Conservation (phyloP, 2,888 invertebrate genomes). For the Spatulosminthurus flaviceps region DNA sequence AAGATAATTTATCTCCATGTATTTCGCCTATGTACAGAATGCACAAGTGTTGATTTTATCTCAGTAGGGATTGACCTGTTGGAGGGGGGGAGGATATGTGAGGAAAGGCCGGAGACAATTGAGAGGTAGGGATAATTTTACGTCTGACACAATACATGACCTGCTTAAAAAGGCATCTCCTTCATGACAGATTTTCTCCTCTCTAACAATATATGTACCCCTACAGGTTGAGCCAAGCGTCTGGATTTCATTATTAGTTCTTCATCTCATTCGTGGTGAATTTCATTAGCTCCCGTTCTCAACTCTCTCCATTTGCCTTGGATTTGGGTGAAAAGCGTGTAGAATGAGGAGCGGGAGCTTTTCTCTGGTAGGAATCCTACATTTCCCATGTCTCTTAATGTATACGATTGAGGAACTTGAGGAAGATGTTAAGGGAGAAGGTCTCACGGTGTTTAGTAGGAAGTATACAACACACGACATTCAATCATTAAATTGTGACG, state of each 20-base stretch:
- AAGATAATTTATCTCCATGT: no score
- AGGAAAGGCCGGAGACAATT: background rate
- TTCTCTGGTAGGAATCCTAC: background rate
- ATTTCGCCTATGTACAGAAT: no score
- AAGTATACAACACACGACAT: background rate
- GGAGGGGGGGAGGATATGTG: background rate
- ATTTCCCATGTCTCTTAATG: no score
- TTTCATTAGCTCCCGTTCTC: conserved; percentile 5
- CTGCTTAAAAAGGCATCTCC: conserved; percentile 16
- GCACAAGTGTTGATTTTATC: background rate
- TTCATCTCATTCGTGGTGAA: conserved; percentile 14
- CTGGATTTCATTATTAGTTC: conserved; percentile 33
- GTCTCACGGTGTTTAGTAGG: background rate
- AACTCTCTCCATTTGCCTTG: background rate
- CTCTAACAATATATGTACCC: no score
- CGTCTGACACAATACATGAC: conserved; percentile 5
- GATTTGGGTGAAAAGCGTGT: background rate
- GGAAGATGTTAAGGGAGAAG: background rate
- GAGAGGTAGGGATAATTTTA: conserved; percentile 6
- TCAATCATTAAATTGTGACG: conserved; percentile 1
- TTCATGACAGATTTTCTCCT: conserved; percentile 33
- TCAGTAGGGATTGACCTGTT: background rate
- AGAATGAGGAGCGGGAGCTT: background rate
- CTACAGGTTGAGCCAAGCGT: conserved; percentile 10
- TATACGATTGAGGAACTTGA: no score